phyloP scores from a whole-genome alignment of 2,113 vertebrate species.

The Mixornis gularis region DNA sequence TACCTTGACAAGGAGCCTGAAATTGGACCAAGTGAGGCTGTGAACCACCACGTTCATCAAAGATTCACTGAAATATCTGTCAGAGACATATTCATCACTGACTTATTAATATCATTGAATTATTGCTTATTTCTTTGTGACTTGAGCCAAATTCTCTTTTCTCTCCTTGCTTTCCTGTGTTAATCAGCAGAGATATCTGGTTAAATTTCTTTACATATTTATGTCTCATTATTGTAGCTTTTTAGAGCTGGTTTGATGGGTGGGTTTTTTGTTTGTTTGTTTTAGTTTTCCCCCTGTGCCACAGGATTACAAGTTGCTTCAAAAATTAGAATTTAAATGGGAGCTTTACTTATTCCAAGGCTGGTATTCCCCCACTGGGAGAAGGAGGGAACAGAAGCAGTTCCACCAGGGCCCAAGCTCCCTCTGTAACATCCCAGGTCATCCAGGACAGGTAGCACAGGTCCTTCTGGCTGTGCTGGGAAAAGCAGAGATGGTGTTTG shows the following conservation, averaged over 20 bases:
- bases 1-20: background rate
- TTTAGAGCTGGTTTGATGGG: background rate
- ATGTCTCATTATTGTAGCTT: background rate
- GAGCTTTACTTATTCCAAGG: background rate
- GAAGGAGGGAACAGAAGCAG: background rate
- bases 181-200: background rate
- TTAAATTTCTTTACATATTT: background rate
- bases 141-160: background rate
- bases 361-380: background rate
- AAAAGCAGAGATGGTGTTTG: background rate
- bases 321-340: background rate
- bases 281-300: background rate
- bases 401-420: background rate
- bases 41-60: background rate
- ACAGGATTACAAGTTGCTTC: background rate
- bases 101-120: background rate
- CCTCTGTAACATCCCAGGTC: background rate
- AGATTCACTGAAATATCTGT: background rate
- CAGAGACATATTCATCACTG: background rate
- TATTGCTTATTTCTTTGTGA: background rate
- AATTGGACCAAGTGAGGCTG: background rate
- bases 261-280: accelerated
- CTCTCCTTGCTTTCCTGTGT: background rate
- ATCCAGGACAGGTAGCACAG: accelerated
- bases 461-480: background rate